Evolutionary conservation across 2,113 vertebrate species (phyloP).

Genomic region (Aptenodytes patagonicus): DNA sequence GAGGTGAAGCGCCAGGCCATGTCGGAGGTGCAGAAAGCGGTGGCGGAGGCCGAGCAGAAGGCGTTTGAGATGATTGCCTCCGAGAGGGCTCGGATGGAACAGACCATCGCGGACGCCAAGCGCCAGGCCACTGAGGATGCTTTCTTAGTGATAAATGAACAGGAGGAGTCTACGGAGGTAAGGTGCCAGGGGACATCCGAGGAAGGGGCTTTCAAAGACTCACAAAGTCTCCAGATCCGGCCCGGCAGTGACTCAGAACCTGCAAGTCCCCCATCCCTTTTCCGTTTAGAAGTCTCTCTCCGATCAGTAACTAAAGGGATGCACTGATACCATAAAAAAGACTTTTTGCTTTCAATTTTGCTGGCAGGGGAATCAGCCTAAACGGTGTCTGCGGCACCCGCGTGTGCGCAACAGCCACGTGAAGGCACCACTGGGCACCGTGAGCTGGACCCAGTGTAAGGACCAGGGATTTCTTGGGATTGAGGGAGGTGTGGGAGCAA

Average conservation of each 20-base stretch:
- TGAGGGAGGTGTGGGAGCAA: neutral
- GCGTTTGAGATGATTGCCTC: constrained; percentile 96
- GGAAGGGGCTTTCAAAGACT: neutral
- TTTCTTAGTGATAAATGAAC: constrained; percentile 94
- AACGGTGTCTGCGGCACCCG: rapidly evolving
- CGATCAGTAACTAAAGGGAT: neutral
- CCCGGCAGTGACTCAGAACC: rapidly evolving
- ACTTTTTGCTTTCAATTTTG: neutral
- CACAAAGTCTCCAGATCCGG: neutral
- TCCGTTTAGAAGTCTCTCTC: neutral
- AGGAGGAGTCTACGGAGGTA: constrained; percentile 98
- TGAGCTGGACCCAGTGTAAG: neutral
- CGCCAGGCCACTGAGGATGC: constrained; percentile 94
- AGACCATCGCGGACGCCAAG: constrained; percentile 92
- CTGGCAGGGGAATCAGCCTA: neutral
- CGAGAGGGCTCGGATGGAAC: constrained; percentile 96
- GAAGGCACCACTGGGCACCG: neutral
- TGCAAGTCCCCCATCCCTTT: neutral
- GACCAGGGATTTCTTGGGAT: neutral
- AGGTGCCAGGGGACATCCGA: neutral
- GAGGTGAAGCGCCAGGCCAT: constrained; percentile 99
- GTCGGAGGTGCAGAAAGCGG: constrained; percentile 98
- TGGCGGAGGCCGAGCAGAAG: constrained; percentile 96
- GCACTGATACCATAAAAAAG: neutral
- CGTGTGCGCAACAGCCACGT: neutral